Evolutionary conservation across 92 coral and sea anemone genomes (phyloP), one percentile per base, ranked within the genome.

Genomic region (Micromussa lordhowensis): DNA sequence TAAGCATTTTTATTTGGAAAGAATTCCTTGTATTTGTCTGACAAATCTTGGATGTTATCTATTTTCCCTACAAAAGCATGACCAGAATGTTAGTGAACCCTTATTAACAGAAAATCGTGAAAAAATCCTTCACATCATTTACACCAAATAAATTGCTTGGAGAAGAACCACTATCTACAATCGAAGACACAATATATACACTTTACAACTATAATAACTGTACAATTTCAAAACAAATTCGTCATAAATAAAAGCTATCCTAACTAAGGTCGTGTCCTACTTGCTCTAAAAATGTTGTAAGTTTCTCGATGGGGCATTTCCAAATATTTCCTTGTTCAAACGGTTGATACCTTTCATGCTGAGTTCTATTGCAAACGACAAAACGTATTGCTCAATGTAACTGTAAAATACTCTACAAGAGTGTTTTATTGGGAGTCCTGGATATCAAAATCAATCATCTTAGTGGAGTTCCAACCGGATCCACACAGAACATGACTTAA

Each of bases 171-270:
- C 38, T 78, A 55, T 78, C 82, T 78, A 29, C 64, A 78, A 6
- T 6, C 11, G 34, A 1, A 24, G 57, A 12, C 80, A 22, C 18
- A 21, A 3, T 78, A 53, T 53, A 13, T 51, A 78, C 68, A 78
- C n/a, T 78, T 18, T 78, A 31, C 28, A 78, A 54, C 82, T 78
- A 54, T 28, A 16, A 53, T 30, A 78, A 53, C 82, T 78, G 66
- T 55, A 78, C 82, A 78, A 54, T 35, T 72, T 72, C 36, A 16
- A 72, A 72, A 72, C 24, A 72, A 71, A 35, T 72, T 72, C 77
- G 48, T 40, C 48, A 40, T 40, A 7, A 10, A 40, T 5, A 0
- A 63, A 63, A 63, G 0, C 21, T 22, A 63, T 54, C 19, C 29
- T 63, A 22, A 63, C 69, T 22, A 24, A 24, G 69, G 69, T 63